A percentile compares a stretch with the other conserved stretches of the same genome.
These are phyloP conservation scores for Ganaspis sp. DNA, from an alignment of 1,140 invertebrate genomes.

Conservation along the genomic window DNA sequence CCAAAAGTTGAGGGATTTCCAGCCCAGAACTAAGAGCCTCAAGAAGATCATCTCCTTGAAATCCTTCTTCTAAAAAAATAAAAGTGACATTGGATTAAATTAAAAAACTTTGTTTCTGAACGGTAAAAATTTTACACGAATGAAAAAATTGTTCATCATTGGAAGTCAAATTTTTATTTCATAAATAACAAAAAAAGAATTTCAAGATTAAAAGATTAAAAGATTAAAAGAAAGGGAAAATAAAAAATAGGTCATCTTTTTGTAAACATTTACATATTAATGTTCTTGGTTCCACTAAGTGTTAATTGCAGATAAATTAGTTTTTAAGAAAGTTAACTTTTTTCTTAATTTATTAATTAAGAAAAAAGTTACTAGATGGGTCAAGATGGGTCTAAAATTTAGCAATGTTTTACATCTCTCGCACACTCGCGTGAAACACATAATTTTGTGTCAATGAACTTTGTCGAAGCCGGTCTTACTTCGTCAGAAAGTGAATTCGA, in stretches of 20 bases:
- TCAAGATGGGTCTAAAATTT: conserved; percentile 19
- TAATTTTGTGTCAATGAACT: conserved; percentile 57
- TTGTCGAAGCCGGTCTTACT: conserved; percentile 46
- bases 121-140: no score
- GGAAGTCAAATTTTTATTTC: no score
- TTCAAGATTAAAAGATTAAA: no score
- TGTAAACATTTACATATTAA: no score
- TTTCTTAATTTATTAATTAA: background rate
- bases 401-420: background rate
- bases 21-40: conserved; percentile 64
- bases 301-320: no score
- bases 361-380: background rate
- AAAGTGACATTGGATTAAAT: no score
- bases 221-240: no score
- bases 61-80: conserved; percentile 50
- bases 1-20: conserved; percentile 61
- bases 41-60: conserved; percentile 64
- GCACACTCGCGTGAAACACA: conserved; percentile 17
- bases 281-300: no score
- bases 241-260: no score
- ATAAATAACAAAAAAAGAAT: no score
- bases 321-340: background rate
- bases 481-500: conserved; percentile 34
- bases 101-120: background rate
- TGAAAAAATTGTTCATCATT: no score